Evolutionary conservation across 2,113 vertebrate genomes (phyloP).

Genomic region (Gymnocephalus cernua): DNA sequence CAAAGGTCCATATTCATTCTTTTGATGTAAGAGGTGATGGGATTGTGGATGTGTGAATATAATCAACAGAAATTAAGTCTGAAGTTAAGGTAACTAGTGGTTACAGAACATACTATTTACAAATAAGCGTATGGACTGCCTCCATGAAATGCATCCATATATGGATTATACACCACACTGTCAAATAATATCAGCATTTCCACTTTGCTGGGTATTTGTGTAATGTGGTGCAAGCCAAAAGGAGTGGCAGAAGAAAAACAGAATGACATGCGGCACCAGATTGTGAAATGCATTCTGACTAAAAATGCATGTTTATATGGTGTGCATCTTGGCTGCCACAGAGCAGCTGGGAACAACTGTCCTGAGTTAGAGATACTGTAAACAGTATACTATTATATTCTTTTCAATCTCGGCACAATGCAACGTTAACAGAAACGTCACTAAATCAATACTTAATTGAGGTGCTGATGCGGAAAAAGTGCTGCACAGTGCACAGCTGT

Average conservation of each 20-base stretch:
- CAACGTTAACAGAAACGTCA: slow-evolving; percentile 40
- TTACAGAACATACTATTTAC: slow-evolving; percentile 25
- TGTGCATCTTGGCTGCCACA: slow-evolving; percentile 36
- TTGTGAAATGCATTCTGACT: slow-evolving; percentile 57
- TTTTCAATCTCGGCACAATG: slow-evolving; percentile 39
- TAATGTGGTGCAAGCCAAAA: slow-evolving; percentile 32
- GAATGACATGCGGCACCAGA: slow-evolving; percentile 21
- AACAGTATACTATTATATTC: not conserved
- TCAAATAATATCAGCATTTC: slow-evolving; percentile 49
- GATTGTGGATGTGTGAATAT: not conserved
- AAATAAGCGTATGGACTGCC: slow-evolving; percentile 1
- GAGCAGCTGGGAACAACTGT: slow-evolving; percentile 37
- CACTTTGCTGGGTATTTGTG: slow-evolving; percentile 46
- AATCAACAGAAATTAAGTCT: not conserved
- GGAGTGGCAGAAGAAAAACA: slow-evolving; percentile 41
- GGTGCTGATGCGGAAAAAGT: slow-evolving; percentile 25
- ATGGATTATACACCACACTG: slow-evolving; percentile 22
- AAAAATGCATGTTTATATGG: slow-evolving; percentile 33
- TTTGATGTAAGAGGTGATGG: not conserved
- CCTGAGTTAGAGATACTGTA: slow-evolving; percentile 19
- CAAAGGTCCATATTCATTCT: slow-evolving; percentile 1
- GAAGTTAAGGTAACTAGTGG: not conserved
- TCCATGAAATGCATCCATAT: slow-evolving; percentile 46
- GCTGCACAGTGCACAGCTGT: not conserved
- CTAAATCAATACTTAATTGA: slow-evolving; percentile 38